Conservation (phyloP, 2,797 vertebrate genomes). For the Lagocephalus sceleratus region DNA sequence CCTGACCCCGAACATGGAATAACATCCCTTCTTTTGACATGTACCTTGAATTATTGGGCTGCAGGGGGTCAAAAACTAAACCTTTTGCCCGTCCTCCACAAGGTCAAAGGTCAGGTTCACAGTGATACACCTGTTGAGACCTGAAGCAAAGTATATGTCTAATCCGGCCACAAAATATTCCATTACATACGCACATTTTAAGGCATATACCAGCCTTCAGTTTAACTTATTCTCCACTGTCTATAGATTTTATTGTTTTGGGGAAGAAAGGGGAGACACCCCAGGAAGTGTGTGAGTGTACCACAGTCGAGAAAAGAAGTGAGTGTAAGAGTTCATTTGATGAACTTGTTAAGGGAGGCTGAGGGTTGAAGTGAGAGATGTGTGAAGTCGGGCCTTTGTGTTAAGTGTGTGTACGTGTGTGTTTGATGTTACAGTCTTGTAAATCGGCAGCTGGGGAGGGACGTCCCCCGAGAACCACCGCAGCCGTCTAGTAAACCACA, state of each 20-base stretch:
- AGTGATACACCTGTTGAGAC: constrained; percentile 28
- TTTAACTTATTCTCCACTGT: neutral
- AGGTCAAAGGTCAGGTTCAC: constrained; percentile 29
- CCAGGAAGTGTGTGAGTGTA: constrained; percentile 17
- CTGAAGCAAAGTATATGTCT: neutral
- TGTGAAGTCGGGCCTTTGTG: constrained; percentile 55
- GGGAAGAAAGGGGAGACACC: neutral
- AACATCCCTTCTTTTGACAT: constrained; percentile 44
- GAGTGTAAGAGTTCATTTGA: constrained; percentile 53
- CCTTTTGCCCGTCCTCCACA: constrained; percentile 7
- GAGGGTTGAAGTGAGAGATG: constrained; percentile 51
- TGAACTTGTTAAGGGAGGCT: constrained; percentile 60
- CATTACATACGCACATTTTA: neutral
- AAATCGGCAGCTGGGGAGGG: constrained; percentile 79
- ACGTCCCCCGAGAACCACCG: constrained; percentile 69
- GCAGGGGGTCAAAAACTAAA: neutral
- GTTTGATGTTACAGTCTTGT: constrained; percentile 79
- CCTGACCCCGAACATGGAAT: constrained; percentile 35
- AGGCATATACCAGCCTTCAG: neutral
- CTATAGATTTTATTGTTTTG: constrained; percentile 1
- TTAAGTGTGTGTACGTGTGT: constrained; percentile 55
- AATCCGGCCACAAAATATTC: neutral
- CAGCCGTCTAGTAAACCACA: constrained; percentile 73
- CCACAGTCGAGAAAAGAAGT: constrained; percentile 31
- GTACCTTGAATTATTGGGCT: constrained; percentile 31